phyloP scores from a whole-genome alignment of 2,888 invertebrate species.

The Drosophila putrida region DNA sequence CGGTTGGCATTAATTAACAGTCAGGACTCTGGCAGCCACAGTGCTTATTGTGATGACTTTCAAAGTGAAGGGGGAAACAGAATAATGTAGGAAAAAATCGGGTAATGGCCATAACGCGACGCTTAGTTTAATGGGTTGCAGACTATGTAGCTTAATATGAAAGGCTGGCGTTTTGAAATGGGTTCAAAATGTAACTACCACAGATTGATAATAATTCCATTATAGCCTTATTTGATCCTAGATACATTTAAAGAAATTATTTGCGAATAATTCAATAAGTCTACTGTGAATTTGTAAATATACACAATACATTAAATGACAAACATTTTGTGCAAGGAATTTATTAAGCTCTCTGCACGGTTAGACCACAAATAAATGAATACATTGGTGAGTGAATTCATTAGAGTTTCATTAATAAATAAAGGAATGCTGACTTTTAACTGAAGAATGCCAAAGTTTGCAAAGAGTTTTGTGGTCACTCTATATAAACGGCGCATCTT shows the following conservation, averaged over 20 bases:
- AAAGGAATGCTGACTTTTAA: not conserved
- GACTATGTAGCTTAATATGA: not conserved
- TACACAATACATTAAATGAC: not conserved
- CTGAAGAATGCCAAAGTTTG: not conserved
- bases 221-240: too few species aligned
- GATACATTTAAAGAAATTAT: too few species aligned
- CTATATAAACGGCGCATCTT: not conserved
- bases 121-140: constrained; percentile 15
- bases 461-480: not conserved
- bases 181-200: not conserved
- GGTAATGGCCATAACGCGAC: not conserved
- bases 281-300: too few species aligned
- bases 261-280: too few species aligned
- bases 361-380: not conserved
- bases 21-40: constrained; percentile 13
- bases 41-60: constrained; percentile 35
- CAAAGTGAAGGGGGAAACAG: too few species aligned
- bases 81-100: not conserved
- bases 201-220: too few species aligned
- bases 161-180: not conserved
- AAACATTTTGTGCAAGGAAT: not conserved
- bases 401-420: not conserved
- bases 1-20: constrained; percentile 72
- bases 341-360: not conserved
- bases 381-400: not conserved